Conservation (phyloP, 1,140 invertebrate genomes). For the Drosophila kohkoa region DNA sequence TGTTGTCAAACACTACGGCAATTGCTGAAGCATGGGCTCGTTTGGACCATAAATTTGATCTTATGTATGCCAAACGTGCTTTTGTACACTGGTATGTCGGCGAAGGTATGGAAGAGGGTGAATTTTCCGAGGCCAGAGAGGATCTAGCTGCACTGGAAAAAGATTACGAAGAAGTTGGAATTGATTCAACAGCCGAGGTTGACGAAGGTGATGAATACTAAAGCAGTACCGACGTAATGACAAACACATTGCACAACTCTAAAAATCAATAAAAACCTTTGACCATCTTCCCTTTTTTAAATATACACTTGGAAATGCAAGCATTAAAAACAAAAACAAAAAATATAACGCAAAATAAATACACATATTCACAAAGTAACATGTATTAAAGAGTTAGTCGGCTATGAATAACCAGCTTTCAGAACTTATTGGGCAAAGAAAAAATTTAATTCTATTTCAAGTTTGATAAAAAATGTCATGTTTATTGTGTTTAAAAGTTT, state of each 20-base stretch:
- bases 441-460: too few relatives aligned
- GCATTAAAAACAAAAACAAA: too few relatives aligned
- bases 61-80: slow-evolving; percentile 92
- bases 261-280: too few relatives aligned
- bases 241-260: background rate
- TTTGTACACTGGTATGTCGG: slow-evolving; percentile 92
- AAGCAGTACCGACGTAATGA: slow-evolving; percentile 14
- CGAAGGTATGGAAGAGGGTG: slow-evolving; percentile 92
- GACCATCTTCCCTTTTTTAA: too few relatives aligned
- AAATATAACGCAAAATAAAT: too few relatives aligned
- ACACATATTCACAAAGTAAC: too few relatives aligned
- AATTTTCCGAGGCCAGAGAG: slow-evolving; percentile 94
- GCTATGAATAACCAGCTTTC: too few relatives aligned
- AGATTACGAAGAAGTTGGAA: slow-evolving; percentile 89
- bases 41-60: slow-evolving; percentile 92
- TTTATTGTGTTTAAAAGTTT: too few relatives aligned
- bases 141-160: slow-evolving; percentile 93
- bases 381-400: too few relatives aligned
- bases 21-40: slow-evolving; percentile 94
- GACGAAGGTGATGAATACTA: slow-evolving; percentile 87
- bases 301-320: too few relatives aligned
- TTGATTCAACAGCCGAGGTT: slow-evolving; percentile 87
- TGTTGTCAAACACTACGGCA: slow-evolving; percentile 94
- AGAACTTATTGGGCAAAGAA: too few relatives aligned
- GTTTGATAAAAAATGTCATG: too few relatives aligned